Base-by-base conservation (phyloP, 2,888 invertebrate genomes). In the Caenorhabditis sp. region DNA sequence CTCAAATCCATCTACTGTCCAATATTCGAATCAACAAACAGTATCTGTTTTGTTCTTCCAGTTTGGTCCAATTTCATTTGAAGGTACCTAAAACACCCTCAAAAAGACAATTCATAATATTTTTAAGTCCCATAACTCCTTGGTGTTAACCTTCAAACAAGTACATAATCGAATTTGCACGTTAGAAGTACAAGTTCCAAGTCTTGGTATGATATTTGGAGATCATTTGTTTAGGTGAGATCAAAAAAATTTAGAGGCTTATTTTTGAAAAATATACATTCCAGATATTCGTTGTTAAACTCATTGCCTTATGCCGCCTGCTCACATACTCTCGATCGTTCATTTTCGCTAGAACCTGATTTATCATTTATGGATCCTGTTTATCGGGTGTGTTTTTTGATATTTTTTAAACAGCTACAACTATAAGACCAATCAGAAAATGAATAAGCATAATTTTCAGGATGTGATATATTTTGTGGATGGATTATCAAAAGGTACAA, bases 401-500 rank as follows among this genome's bases (percentile, higher is more conserved):
- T n/a, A 58, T n/a, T 17, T 23, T 23, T 52, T 14, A 25, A 12
- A 7, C 21, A 14, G 17, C 8, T 7, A 26, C 10, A 23, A 20
- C 14, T 56, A 21, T 8, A 10, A 17, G 14, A 54, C 36, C n/a
- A n/a, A n/a, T n/a, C n/a, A 26, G 21, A 43, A 43, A 14, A 36
- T 23, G n/a, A 12, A 17, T 67, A 57, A n/a, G n/a, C n/a, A n/a
- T n/a, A n/a, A n/a, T n/a, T n/a, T n/a, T n/a, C n/a, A n/a, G n/a
- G 81, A 85, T 67, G 77, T 85, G 17, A 63, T 85, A 20, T 85
- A 85, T 61, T 83, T 85, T 54, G 66, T 83, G 20, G 84, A 85
- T 69, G 78, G 83, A 0, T 61, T 72, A 1, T 80, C 83, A 4
- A 57, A 62, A 10, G 83, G 83, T 21, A 25, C 76, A 17, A 68